These are phyloP conservation scores for Microctenopoma stevenorrisi DNA, from an alignment of 2,797 vertebrate species.

Conservation along the genomic window DNA sequence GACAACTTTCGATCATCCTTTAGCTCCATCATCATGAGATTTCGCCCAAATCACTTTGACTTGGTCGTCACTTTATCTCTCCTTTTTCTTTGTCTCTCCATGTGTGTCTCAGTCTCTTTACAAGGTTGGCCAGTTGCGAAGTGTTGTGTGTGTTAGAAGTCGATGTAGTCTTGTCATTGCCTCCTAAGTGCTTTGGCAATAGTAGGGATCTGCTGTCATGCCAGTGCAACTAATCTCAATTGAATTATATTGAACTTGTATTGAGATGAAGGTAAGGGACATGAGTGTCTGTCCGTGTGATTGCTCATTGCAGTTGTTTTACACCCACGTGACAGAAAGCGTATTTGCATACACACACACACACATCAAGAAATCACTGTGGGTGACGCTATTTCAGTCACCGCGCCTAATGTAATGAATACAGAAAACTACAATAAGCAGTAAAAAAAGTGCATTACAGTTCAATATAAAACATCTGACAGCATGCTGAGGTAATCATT, in stretches of 20 bases:
- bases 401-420: conserved; percentile 31
- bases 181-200: conserved; percentile 86
- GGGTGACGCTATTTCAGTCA: conserved; percentile 31
- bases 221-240: conserved; percentile 85
- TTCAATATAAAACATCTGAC: conserved; percentile 40
- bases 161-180: conserved; percentile 83
- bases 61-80: conserved; percentile 38
- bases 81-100: conserved; percentile 8
- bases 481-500: conserved; percentile 54
- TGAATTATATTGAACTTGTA: conserved; percentile 82
- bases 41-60: conserved; percentile 44
- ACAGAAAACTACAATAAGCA: conserved; percentile 11
- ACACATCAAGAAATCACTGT: conserved; percentile 12
- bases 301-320: conserved; percentile 54
- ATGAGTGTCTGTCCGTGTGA: conserved; percentile 62
- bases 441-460: conserved; percentile 18
- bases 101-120: conserved; percentile 24
- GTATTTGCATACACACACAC: not conserved
- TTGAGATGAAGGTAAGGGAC: conserved; percentile 78
- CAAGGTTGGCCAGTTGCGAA: conserved; percentile 54
- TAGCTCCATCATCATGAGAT: conserved; percentile 52
- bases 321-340: conserved; percentile 3
- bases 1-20: conserved; percentile 56
- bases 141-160: conserved; percentile 77
- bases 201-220: conserved; percentile 84